Percentiles rank a stretch among this genome's conserved stretches.
These are phyloP conservation scores for Psephotus haematonotus DNA, from an alignment of 2,113 vertebrate genomes.

Conservation along the genomic window DNA sequence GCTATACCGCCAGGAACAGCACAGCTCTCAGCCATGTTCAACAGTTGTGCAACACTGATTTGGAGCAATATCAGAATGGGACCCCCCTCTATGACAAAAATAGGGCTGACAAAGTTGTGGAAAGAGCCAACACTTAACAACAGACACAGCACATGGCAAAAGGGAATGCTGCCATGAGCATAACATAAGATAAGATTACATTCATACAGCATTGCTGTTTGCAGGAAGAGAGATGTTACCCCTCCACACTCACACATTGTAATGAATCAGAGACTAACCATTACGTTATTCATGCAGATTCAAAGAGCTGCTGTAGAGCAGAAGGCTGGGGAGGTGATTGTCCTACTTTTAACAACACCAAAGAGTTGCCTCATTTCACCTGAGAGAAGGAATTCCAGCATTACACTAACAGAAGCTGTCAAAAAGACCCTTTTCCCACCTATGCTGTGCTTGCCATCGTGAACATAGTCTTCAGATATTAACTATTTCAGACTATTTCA, in stretches of 20 bases:
- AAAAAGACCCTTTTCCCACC: not conserved
- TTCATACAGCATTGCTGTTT: not conserved
- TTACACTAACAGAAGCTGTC: not conserved
- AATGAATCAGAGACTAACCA: slow-evolving; percentile 1
- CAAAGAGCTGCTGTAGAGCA: not conserved
- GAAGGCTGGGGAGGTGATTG: not conserved
- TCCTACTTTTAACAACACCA: not conserved
- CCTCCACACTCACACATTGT: not conserved
- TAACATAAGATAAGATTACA: not conserved
- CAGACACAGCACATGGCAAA: not conserved
- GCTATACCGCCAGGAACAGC: not conserved
- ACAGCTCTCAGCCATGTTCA: not conserved
- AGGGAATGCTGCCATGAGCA: not conserved
- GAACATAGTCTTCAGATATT: not conserved
- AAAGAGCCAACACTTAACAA: slow-evolving; percentile 4
- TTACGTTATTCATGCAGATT: not conserved
- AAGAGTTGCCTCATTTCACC: not conserved
- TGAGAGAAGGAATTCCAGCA: not conserved
- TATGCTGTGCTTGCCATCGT: not conserved
- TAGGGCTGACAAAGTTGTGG: not conserved
- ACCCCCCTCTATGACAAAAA: slow-evolving; percentile 12
- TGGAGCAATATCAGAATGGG: slow-evolving; percentile 1
- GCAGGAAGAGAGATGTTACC: not conserved
- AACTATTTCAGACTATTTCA: not conserved
- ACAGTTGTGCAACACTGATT: not conserved